phyloP scores from a whole-genome alignment of 2,888 invertebrate species.

The Limnephilus marmoratus region DNA sequence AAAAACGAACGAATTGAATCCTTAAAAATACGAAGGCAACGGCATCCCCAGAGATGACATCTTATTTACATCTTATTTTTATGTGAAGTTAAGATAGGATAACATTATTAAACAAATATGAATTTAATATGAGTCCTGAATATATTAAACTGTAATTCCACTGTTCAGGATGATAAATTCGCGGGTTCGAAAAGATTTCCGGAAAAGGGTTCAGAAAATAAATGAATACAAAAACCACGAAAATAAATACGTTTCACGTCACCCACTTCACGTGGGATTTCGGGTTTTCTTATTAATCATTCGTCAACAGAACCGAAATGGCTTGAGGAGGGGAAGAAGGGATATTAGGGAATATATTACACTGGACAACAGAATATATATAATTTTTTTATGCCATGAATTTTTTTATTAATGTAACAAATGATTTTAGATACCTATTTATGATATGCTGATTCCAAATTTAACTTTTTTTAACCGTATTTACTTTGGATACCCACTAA shows the following conservation, averaged over 20 bases:
- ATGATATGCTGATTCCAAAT: too few species aligned
- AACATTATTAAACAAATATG: neutral
- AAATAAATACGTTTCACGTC: neutral
- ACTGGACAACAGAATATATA: too few species aligned
- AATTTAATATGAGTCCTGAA: neutral
- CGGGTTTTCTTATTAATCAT: slow-evolving; percentile 14
- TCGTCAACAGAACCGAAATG: neutral
- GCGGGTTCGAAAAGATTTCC: neutral
- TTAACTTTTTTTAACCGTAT: too few species aligned
- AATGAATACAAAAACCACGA: slow-evolving; percentile 4
- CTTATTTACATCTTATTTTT: neutral
- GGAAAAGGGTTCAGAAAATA: neutral
- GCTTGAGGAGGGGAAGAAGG: neutral
- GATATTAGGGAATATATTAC: neutral
- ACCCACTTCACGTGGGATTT: neutral
- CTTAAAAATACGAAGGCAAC: neutral
- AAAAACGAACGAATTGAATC: too few species aligned
- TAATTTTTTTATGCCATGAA: too few species aligned
- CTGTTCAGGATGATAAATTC: neutral
- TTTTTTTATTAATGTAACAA: too few species aligned
- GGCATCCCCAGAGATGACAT: neutral
- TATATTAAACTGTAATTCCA: neutral
- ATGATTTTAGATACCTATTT: too few species aligned
- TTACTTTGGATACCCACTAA: too few species aligned
- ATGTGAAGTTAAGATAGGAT: neutral